These are phyloP conservation scores for Heterotilapia buettikoferi DNA, from an alignment of 2,113 vertebrate genomes.

Conservation along the genomic window DNA sequence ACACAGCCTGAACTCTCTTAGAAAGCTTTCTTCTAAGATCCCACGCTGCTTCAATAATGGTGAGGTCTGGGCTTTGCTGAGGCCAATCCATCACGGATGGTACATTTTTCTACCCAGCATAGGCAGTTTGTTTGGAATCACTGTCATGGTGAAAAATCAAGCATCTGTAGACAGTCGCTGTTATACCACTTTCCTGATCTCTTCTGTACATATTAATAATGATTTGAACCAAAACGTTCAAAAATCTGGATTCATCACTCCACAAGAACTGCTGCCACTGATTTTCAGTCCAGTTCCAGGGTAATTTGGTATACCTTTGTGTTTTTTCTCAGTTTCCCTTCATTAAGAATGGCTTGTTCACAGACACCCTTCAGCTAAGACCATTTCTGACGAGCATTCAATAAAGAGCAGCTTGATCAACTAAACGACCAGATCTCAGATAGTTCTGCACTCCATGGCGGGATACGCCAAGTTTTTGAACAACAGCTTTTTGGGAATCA, in stretches of 20 bases:
- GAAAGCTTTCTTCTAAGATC: background rate
- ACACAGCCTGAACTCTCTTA: background rate
- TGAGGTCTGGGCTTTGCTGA: background rate
- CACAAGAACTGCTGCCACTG: background rate
- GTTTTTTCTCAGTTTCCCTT: background rate
- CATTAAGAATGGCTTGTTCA: background rate
- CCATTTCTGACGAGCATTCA: background rate
- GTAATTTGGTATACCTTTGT: background rate
- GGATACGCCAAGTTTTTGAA: background rate
- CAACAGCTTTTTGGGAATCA: background rate
- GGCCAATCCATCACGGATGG: background rate
- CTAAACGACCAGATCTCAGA: background rate
- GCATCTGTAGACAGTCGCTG: background rate
- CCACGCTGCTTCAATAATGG: background rate
- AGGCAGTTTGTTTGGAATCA: background rate
- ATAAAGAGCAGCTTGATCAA: background rate
- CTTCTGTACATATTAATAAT: background rate
- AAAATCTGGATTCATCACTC: background rate
- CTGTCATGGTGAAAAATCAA: background rate
- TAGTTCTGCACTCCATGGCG: accelerated
- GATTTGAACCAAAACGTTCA: background rate
- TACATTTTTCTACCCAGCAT: background rate
- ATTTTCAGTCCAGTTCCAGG: background rate
- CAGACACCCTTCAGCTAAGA: background rate
- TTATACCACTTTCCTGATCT: background rate